Evolutionary conservation across 2,113 vertebrate species (phyloP), one percentile per base, ranked within the genome.

Genomic region (Hemicordylus capensis): DNA sequence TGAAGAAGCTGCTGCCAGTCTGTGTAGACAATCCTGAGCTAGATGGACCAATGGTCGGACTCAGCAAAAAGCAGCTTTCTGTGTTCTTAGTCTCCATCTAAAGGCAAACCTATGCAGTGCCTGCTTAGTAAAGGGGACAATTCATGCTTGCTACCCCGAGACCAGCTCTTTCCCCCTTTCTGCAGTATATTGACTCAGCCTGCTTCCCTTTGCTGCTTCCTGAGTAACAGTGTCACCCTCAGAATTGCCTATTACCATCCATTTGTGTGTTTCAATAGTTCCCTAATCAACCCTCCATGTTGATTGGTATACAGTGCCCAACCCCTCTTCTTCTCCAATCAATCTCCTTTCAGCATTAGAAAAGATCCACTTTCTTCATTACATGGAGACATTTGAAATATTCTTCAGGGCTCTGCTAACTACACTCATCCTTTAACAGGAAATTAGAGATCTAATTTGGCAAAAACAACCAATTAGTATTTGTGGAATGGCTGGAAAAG

Each of bases 361-460:
- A 80, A 75, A 15, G 80, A 80, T 59, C 22, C 1, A 0, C 14
- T 14, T 69, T 51, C 75, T 75, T 34, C 72, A 81, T 89, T 75
- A 81, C 4, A 7, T 42, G n/a, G 64, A 48, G 37, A 3, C 0
- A n/a, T 77, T 61, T 88, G 14, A 7, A 69, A 87, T 86, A 76
- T 58, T 85, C n/a, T 84, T 77, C 61, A 79, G 86, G 84, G 75
- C 46, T 61, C 24, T 85, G 17, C 87, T 89, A 75, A 26, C 34
- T 44, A 6, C 9, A 58, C 51, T 69, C 31, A 61, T 81, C 59
- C 80, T 54, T 0, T 51, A 63, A 11, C 73, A 20, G 58, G 63
- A 80, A 81, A 81, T 64, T 72, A 85, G 0, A 0, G 54, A 28
- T 2, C 51, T 58, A 39, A 61, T 26, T 28, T 72, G 42, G 85